phyloP scores from a whole-genome alignment of 2,797 vertebrate species.

The Lemur catta region DNA sequence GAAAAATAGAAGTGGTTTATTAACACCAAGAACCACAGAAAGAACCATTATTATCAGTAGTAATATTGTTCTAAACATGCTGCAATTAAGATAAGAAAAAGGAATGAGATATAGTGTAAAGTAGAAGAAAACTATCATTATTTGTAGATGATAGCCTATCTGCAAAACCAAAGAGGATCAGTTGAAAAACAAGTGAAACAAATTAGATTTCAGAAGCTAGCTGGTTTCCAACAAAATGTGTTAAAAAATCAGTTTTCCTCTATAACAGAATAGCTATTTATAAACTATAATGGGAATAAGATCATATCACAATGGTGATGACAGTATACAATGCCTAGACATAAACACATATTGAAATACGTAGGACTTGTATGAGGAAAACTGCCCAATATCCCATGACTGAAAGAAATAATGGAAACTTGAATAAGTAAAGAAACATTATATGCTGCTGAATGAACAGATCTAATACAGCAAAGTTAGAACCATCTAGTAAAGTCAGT shows the following conservation, averaged over 20 bases:
- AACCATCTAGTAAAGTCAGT: neutral
- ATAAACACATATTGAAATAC: neutral
- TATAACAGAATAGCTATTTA: neutral
- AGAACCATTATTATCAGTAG: neutral
- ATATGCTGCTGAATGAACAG: neutral
- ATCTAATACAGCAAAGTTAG: neutral
- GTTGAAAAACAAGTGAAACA: neutral
- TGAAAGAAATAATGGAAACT: neutral
- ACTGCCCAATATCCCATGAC: neutral
- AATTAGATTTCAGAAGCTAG: slow-evolving; percentile 20
- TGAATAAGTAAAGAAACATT: neutral
- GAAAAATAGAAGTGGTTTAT: neutral
- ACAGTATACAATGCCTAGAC: neutral
- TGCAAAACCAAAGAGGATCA: slow-evolving; percentile 6
- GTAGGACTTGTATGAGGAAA: neutral
- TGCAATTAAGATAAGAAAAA: neutral
- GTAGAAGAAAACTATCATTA: neutral
- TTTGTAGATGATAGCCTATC: neutral
- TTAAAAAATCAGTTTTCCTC: neutral
- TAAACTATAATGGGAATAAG: neutral
- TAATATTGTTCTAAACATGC: neutral
- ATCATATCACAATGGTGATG: neutral
- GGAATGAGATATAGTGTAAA: neutral
- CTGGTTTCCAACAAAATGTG: slow-evolving; percentile 13
- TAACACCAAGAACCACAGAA: neutral